Evolutionary conservation across 2,888 invertebrate genomes (phyloP).

Genomic region (Lepidochrysops patricia): DNA sequence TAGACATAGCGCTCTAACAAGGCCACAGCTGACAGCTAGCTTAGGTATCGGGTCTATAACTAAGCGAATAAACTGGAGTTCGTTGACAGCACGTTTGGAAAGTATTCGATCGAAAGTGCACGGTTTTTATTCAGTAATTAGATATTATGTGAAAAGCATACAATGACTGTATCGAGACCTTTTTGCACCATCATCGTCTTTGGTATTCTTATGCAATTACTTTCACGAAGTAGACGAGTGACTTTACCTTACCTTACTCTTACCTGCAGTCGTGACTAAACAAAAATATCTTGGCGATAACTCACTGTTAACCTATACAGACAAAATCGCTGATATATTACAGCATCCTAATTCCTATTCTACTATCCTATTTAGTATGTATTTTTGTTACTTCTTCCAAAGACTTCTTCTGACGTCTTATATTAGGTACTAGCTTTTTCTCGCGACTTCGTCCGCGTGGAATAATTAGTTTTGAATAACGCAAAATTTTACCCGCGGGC

Average conservation of each 20-base stretch:
- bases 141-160: slow-evolving; percentile 24
- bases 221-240: neutral
- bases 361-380: too few species aligned
- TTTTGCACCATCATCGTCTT: slow-evolving; percentile 1
- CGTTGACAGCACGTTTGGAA: slow-evolving; percentile 25
- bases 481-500: too few species aligned
- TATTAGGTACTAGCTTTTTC: too few species aligned
- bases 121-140: slow-evolving; percentile 27
- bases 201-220: neutral
- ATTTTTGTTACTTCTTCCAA: too few species aligned
- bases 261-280: neutral
- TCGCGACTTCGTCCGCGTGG: too few species aligned
- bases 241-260: neutral
- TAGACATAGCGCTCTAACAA: too few species aligned
- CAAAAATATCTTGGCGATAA: neutral
- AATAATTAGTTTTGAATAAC: too few species aligned
- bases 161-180: slow-evolving; percentile 2
- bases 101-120: slow-evolving; percentile 29
- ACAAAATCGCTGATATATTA: too few species aligned
- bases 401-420: too few species aligned
- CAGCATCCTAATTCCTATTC: too few species aligned
- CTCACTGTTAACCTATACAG: neutral
- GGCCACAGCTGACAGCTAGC: too few species aligned
- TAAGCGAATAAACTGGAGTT: neutral
- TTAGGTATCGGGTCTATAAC: neutral